These are phyloP conservation scores for Patella pellucida DNA, from an alignment of 2,888 invertebrate genomes.

Conservation along the genomic window DNA sequence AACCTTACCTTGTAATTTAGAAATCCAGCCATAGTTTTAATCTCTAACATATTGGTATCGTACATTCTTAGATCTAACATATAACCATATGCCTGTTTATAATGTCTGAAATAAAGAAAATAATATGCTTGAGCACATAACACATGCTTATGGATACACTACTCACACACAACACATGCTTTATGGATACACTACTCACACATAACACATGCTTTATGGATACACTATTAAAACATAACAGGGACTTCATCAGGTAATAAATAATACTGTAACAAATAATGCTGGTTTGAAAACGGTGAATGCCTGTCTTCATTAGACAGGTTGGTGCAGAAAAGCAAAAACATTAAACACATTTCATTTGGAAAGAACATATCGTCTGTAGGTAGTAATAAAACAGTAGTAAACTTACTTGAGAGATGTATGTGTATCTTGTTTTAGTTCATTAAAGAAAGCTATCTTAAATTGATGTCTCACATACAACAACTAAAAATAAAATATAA, in stretches of 20 bases:
- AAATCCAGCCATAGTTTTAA: conserved; percentile 93
- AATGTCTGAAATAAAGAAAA: conserved; percentile 71
- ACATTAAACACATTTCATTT: not conserved
- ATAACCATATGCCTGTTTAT: conserved; percentile 88
- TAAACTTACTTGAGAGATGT: conserved; percentile 68
- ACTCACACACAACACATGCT: too few relatives aligned
- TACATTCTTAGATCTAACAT: conserved; percentile 88
- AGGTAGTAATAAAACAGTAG: too few relatives aligned
- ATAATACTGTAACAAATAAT: too few relatives aligned
- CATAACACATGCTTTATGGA: not conserved
- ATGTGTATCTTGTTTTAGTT: conserved; percentile 83
- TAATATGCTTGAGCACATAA: not conserved
- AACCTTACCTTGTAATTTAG: conserved; percentile 88
- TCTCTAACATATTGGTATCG: conserved; percentile 92
- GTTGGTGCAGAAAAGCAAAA: not conserved
- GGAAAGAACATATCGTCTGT: too few relatives aligned
- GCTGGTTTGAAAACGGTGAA: too few relatives aligned
- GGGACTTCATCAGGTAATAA: too few relatives aligned
- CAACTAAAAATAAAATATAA: conserved; percentile 72
- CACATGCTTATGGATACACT: not conserved
- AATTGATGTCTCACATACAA: conserved; percentile 96
- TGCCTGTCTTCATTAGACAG: too few relatives aligned
- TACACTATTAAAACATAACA: too few relatives aligned
- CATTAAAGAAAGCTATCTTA: conserved; percentile 95
- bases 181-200: not conserved